Base-by-base conservation (phyloP, 2,888 invertebrate species). In the Troglohyphantes excavatus region DNA sequence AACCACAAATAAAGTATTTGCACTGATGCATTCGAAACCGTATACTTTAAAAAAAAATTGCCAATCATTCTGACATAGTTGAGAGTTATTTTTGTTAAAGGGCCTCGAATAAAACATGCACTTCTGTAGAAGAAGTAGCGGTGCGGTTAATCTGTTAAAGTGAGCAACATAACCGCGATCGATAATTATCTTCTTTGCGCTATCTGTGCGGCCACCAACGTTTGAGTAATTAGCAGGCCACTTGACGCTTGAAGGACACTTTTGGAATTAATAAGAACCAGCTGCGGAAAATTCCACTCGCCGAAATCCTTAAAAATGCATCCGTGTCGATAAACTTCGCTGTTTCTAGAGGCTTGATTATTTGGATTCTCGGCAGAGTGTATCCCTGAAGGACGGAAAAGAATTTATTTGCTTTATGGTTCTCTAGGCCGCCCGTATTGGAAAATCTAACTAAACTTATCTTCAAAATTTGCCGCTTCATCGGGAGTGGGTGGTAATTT, bases 161-260 rank as follows among this genome's bases (percentile, higher is more conserved):
- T 46, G 72, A 53, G 72, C 72, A 72, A 72, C 72, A 72, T 72
- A 43, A 53, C 33, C 33, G 2, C 72, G 72, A 72, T 72, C 72
- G 46, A 72, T 72, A 72, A 26, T 46, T 46, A 72, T 72, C 72
- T 53, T 53, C 53, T 72, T 46, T 72, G 9, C 13, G 59, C 59
- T 29, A 59, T 29, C 27, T 75, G 59, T 68, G 43, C 79, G 19
- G n/a, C 27, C 67, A 17, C 79, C 53, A 19, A 67, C 79, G 21
- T 46, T 23, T 79, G 59, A 79, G 79, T 79, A 79, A 79, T 79
- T 79, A 79, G 79, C 67, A 68, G 27, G 46, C 46, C 67, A 67
- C 43, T 79, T 79, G 79, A 67, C 79, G 46, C 79, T 19, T 79
- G 79, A 79, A 67, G 79, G 67, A 79, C 79, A 79, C 79, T 79